Evolutionary conservation across 2,888 invertebrate species (phyloP), one percentile per base, ranked within the genome.

Genomic region (Glaucopsyche alexis): DNA sequence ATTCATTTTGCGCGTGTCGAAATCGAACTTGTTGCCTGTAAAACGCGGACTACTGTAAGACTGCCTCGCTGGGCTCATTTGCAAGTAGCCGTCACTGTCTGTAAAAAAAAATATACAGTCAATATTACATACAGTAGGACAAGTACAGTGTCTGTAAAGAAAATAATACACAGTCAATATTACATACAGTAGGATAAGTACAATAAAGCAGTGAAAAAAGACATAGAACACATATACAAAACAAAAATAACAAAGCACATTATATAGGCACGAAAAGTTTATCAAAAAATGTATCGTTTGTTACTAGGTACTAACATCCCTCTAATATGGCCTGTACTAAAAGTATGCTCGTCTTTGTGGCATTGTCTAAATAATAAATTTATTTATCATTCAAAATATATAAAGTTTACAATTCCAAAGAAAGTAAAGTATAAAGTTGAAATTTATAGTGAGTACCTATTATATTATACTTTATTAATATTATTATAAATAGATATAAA

Each of bases 51-150:
- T 95, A 84, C 94, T 95, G 80, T 94, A 91, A 47, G 83, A 86
- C 69, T 82, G 85, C 52, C 50, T 45, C 3, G 87, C 83, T 0
- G 94, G 93, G 79, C 93, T 94, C 95, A 95, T 95, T 81, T 94
- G 94, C 73, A 95, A 86, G 81, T 96, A 95, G 29, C 94, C 95
- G 74, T 94, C 92, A 67, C 89, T 89, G 76, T 91, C 88, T 86
- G 88, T 73, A 89, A 90, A 76, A 75, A n/a, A 42, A 55, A 71
- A 69, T 69, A 13, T 47, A 11, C 45, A 47, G 16, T 19, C n/a
- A 38, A 69, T 64, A 64, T 29, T 49, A 55, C 11, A 19, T 9
- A 55, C 16, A 19, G 19, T 55, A n/a, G 9, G n/a, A 52, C 1
- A 13, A 6, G 29, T 29, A 29, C 29, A n/a, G 50, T 89, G 76